Evolutionary conservation across 2,113 vertebrate genomes (phyloP).

Genomic region (Pelecanoides urinatrix): DNA sequence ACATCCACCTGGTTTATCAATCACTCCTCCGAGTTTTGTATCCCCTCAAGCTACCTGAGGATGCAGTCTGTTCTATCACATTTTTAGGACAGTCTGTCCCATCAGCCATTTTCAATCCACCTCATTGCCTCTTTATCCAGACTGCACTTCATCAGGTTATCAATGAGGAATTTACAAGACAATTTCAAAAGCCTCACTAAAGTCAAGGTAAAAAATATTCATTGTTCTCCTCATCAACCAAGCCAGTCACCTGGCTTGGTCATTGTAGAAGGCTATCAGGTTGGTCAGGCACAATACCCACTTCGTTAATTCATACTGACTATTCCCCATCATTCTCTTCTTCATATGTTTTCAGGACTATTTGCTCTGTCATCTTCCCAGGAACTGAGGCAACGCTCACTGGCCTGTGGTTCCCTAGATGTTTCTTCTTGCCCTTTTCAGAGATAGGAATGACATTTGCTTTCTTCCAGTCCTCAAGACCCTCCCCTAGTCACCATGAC

Average conservation of each 20-base stretch:
- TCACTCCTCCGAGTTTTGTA: not conserved
- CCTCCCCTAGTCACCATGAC: not conserved
- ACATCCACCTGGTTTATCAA: not conserved
- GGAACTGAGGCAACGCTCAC: not conserved
- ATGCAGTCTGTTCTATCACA: not conserved
- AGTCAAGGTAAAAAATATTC: not conserved
- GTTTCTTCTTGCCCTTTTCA: not conserved
- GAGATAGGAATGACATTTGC: not conserved
- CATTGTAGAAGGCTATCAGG: not conserved
- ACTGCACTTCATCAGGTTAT: not conserved
- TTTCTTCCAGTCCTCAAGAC: not conserved
- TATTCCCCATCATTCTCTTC: not conserved
- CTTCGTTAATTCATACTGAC: not conserved
- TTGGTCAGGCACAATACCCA: not conserved
- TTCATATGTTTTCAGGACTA: not conserved
- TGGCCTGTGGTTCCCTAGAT: not conserved
- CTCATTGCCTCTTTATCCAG: not conserved
- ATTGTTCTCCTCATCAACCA: not conserved
- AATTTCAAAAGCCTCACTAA: not conserved
- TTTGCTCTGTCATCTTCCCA: not conserved
- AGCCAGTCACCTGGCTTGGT: not conserved
- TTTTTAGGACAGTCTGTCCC: not conserved
- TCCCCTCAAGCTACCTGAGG: not conserved
- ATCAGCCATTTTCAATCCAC: not conserved
- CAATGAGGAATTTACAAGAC: not conserved